phyloP scores from a whole-genome alignment of 2,797 vertebrate genomes.

The Remorina albescens region DNA sequence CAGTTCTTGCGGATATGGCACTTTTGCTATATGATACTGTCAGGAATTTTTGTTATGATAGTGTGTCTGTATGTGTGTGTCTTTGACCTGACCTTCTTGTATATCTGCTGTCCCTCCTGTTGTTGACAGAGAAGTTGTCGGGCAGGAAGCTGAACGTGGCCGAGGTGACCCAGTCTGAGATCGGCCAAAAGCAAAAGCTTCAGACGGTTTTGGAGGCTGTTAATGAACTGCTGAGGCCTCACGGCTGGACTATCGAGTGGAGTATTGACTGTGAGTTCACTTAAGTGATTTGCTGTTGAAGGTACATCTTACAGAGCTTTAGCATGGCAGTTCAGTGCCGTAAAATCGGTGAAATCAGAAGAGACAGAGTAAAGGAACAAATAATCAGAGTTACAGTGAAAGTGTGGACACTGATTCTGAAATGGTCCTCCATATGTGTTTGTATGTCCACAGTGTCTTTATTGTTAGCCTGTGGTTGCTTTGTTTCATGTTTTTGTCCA shows the following conservation, averaged over 20 bases:
- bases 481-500: too few relatives aligned
- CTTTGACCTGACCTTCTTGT: not conserved
- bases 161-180: constrained; percentile 96
- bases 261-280: constrained; percentile 92
- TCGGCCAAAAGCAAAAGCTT: constrained; percentile 97
- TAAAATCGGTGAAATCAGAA: not conserved
- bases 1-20: too few relatives aligned
- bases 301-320: accelerated
- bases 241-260: constrained; percentile 93
- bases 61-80: not conserved
- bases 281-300: not conserved
- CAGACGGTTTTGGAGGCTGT: constrained; percentile 94
- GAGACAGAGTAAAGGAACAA: not conserved
- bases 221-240: constrained; percentile 90
- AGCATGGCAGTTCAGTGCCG: not conserved
- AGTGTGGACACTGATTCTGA: too few relatives aligned
- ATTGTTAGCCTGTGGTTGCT: too few relatives aligned
- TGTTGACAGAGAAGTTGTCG: constrained; percentile 89
- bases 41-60: too few relatives aligned
- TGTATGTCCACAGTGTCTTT: too few relatives aligned
- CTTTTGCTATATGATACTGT: not conserved
- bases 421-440: too few relatives aligned
- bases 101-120: not conserved
- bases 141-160: constrained; percentile 94
- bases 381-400: too few relatives aligned